Percentiles rank a stretch among this genome's conserved stretches.
Evolutionary conservation across 1,140 invertebrate species (phyloP).

Genomic region (Pogonomyrmex californicus): DNA sequence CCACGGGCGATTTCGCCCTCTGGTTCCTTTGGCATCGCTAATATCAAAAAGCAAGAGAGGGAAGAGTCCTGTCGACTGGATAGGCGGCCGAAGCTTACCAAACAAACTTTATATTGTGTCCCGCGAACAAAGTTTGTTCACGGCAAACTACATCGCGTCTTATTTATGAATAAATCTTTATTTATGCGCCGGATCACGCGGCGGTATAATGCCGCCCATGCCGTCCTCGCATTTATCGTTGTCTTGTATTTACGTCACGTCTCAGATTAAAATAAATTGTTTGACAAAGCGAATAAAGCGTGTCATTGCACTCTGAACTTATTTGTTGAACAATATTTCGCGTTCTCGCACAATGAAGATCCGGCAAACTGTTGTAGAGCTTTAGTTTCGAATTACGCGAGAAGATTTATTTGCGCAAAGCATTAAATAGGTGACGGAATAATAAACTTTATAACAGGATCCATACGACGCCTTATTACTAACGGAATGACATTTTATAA

Average conservation of each 20-base stretch:
- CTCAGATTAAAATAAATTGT: slow-evolving; percentile 53
- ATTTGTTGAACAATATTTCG: slow-evolving; percentile 16
- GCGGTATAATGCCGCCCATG: slow-evolving; percentile 29
- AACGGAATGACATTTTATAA: background rate
- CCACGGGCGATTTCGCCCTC: slow-evolving; percentile 17
- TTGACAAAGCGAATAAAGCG: slow-evolving; percentile 42
- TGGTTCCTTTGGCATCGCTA: slow-evolving; percentile 29
- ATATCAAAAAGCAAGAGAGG: slow-evolving; percentile 53
- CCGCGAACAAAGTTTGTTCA: slow-evolving; percentile 52
- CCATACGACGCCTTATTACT: background rate
- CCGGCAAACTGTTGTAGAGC: too few relatives aligned
- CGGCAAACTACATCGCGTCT: slow-evolving; percentile 56
- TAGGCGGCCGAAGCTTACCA: slow-evolving; percentile 46
- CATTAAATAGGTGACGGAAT: too few relatives aligned
- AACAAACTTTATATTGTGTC: slow-evolving; percentile 60
- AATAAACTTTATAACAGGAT: background rate
- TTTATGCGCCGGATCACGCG: slow-evolving; percentile 55
- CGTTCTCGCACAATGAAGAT: background rate
- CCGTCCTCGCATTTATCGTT: slow-evolving; percentile 54
- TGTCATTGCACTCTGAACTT: slow-evolving; percentile 23
- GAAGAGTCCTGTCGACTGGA: slow-evolving; percentile 22
- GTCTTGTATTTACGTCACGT: slow-evolving; percentile 55
- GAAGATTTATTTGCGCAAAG: too few relatives aligned
- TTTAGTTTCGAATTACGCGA: too few relatives aligned
- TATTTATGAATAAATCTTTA: slow-evolving; percentile 67